Evolutionary conservation across 2,888 invertebrate species (phyloP), one percentile per base, ranked within the genome.

Genomic region (Macrophya annulata): DNA sequence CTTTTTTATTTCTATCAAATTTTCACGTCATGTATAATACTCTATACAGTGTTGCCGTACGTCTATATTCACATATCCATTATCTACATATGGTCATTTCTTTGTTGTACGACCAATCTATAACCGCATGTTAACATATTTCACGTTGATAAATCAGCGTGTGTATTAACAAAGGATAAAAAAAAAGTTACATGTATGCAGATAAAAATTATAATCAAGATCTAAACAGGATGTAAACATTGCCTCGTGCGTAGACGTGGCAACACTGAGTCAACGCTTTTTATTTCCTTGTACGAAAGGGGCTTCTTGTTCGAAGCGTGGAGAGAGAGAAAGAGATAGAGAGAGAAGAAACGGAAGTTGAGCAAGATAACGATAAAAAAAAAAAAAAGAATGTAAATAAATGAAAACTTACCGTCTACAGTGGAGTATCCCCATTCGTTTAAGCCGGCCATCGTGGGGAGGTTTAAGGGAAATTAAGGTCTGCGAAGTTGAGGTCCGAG

Each of bases 391-490:
- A 15, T 43, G 45, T 10, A 31, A 17, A 37, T 25, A 37, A 45
- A 31, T 68, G 17, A 89, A 88, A 87, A 94, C 95, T 95, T 91
- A 95, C 95, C 95, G 92, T 95, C 95, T 88, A 94, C 94, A 90
- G 94, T 93, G 89, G 95, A 94, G 93, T 95, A 95, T 93, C 95
- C 95, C 95, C 95, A 95, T 86, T 94, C 95, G 89, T 94, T 94
- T 89, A 94, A 94, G 88, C 89, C 91, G 87, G 89, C 89, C 93
- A 93, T 93, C 86, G 87, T 88, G 89, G 89, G 87, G 85, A 87
- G 89, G 71, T 85, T 88, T 90, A 91, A 86, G 88, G 89, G 87
- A 91, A 91, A 92, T 92, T 92, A 87, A 93, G 90, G 87, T 92
- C 93, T 89, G 91, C 87, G 87, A 91, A 93, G 88, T 91, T 92